Conservation (phyloP, 2,888 invertebrate species). For the Hemicrepidius hirtus region DNA sequence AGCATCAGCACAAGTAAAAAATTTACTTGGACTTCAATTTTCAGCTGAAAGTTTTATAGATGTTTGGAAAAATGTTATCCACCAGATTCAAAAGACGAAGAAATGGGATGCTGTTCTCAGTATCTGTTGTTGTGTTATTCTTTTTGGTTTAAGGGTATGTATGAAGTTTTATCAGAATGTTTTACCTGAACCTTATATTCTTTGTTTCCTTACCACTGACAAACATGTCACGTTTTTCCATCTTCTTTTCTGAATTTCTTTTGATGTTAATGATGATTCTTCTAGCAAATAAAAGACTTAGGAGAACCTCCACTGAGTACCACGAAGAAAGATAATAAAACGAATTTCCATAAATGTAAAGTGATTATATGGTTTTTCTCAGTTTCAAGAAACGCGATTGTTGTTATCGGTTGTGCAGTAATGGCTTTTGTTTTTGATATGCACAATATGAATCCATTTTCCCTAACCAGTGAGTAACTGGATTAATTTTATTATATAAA, state of each 20-base stretch:
- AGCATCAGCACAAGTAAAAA: slow-evolving; percentile 84
- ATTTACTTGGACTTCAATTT: slow-evolving; percentile 78
- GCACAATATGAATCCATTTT: slow-evolving; percentile 73
- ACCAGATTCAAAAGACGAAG: slow-evolving; percentile 74
- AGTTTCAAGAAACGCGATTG: slow-evolving; percentile 82
- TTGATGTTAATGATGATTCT: too few species aligned
- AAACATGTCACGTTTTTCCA: not conserved
- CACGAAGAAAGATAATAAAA: slow-evolving; percentile 65
- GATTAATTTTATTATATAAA: too few species aligned
- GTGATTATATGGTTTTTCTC: slow-evolving; percentile 78
- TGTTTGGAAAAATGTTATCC: slow-evolving; percentile 76
- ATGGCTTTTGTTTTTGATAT: slow-evolving; percentile 75
- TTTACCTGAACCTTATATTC: too few species aligned
- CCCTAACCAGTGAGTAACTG: slow-evolving; percentile 75
- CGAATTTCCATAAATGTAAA: slow-evolving; percentile 64
- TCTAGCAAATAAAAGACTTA: slow-evolving; percentile 77
- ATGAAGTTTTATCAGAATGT: too few species aligned
- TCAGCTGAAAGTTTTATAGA: slow-evolving; percentile 78
- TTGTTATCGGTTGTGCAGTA: slow-evolving; percentile 78
- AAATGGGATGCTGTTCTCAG: slow-evolving; percentile 79
- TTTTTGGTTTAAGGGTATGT: slow-evolving; percentile 79
- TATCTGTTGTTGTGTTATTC: slow-evolving; percentile 75
- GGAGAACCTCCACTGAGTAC: slow-evolving; percentile 63
- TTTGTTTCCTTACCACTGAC: too few species aligned
- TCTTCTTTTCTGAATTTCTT: not conserved